Evolutionary conservation across 2,113 vertebrate genomes (phyloP), one percentile per base, ranked within the genome.

Genomic region (Phodopus roborovskii): DNA sequence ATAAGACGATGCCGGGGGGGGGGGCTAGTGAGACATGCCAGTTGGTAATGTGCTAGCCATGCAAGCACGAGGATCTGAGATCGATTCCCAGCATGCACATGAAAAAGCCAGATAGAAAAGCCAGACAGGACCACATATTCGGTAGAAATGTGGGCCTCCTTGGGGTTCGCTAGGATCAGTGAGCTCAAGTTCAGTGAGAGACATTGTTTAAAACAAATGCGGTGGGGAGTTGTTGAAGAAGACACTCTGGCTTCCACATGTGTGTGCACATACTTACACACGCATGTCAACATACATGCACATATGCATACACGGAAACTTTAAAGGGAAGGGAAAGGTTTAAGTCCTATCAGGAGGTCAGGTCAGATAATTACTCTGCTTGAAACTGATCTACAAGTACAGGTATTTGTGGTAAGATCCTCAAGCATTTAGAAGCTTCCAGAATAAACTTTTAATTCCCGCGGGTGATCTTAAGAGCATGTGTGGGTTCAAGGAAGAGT

Each of bases 381-480:
- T 86, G 39, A 73, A 73, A 53, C 7, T 26, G 75, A 94, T 60
- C 77, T 81, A 45, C 28, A 73, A 92, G 42, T 16, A 45, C 74
- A 90, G 95, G 28, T 42, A 2, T 87, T n/a, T n/a, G 53, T 77
- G 71, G 84, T 68, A 64, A 85, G 45, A 77, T 66, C 45, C 90
- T 90, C 7, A 58, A 33, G 45, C 39, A 56, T 88, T 75, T 73
- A 71, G 68, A 62, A 75, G 58, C 73, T 95, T 91, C 74, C 26
- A 73, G 94, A 87, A 94, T 93, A 96, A 81, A 89, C 1, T 90
- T 73, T 92, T 92, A 86, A 79, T 60, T 62, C 58, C 53, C 88
- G 88, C n/a, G 64, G 48, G 15, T 62, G 22, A 82, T 81, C 87
- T 81, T 82, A 93, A 53, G 33, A 95, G 36, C 60, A 17, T 17